phyloP scores from a whole-genome alignment of 2,888 invertebrate species.

The Opisthograptis luteolata region DNA sequence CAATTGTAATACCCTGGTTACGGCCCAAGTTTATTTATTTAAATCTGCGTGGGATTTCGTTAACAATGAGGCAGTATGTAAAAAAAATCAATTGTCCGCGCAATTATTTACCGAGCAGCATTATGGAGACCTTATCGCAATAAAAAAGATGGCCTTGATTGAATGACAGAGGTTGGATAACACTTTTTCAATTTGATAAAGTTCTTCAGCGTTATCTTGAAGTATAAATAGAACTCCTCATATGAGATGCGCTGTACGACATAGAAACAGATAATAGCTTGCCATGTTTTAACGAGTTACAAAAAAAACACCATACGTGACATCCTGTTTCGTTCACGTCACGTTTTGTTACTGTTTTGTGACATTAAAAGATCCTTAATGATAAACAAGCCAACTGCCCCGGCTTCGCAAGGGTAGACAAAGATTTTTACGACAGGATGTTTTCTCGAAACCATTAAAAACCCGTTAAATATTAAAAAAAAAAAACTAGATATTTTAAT shows the following conservation, averaged over 20 bases:
- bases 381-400: too few relatives aligned
- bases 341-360: not conserved
- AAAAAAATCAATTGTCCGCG: conserved; percentile 13
- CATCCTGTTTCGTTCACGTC: conserved; percentile 21
- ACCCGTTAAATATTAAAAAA: too few relatives aligned
- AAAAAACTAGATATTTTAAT: too few relatives aligned
- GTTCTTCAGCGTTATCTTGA: not conserved
- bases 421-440: too few relatives aligned
- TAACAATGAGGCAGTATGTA: conserved; percentile 9
- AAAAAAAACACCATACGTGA: conserved; percentile 22
- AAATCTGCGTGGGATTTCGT: conserved; percentile 1
- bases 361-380: too few relatives aligned
- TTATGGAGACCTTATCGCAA: not conserved
- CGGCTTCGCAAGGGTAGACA: too few relatives aligned
- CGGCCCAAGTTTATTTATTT: too few relatives aligned
- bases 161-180: not conserved
- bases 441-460: too few relatives aligned
- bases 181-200: not conserved
- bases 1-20: too few relatives aligned
- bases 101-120: not conserved
- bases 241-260: conserved; percentile 22
- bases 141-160: not conserved
- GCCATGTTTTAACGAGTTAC: not conserved
- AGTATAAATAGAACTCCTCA: not conserved
- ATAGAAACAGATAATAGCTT: not conserved